Base-by-base conservation (phyloP, 1,140 invertebrate species). In the Trichonephila inaurata region DNA sequence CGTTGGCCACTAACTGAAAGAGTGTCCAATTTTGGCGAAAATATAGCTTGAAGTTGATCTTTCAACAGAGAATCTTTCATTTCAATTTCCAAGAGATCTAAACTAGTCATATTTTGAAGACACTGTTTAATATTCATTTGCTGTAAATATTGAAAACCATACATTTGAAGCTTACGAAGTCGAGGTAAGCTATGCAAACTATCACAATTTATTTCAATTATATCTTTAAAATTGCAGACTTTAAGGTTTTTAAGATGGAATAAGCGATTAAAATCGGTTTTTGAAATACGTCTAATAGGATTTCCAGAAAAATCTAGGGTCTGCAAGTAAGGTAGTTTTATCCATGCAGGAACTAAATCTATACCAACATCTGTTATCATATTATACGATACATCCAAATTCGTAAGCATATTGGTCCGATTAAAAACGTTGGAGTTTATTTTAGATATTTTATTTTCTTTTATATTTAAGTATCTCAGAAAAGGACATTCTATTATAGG, bases 41-140 rank as follows among this genome's bases (percentile, higher is more conserved):
- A 97, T 24, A 97, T 97, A 0, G 97, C 96, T 92, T 97, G 97
- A 19, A 99, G 96, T 95, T 98, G 98, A 95, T 98, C 98, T 51
- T 98, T 97, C 81, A 98, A 97, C 81, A 97, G 97, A 0, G 97
- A 96, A 95, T 98, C 98, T 95, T 98, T 98, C 1, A 98, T 97
- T 96, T 99, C 98, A 83, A 98, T 97, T 94, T 98, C 97, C 4
- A 98, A 95, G 77, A 96, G 96, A 94, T 96, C 95, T 14, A 96
- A 93, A 19, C 95, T 95, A 58, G n/a, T 91, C 19, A 95, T 92
- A 44, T 97, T 97, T 7, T 98, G 95, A 60, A 98, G 97, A 12
- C 98, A 95, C 28, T 94, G 98, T 95, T 98, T 97, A 1, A 98
- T 96, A 95, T 98, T 98, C 81, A 98, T 96, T 95, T 98, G 98